Percentiles rank a stretch among this genome's conserved stretches.
These are phyloP conservation scores for Tenualosa ilisha DNA, from an alignment of 2,797 vertebrate species.

Conservation along the genomic window DNA sequence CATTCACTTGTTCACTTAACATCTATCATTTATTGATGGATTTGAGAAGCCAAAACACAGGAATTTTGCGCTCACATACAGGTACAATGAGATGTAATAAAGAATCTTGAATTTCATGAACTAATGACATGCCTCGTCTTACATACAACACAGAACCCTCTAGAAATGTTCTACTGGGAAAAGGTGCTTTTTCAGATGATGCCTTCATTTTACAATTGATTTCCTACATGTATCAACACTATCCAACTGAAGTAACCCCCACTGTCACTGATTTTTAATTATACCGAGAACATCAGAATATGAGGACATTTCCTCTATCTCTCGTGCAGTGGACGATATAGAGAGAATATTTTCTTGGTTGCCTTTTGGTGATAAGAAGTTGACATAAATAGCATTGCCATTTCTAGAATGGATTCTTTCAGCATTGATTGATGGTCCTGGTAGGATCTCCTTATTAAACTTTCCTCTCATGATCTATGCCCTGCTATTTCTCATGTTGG, in stretches of 20 bases:
- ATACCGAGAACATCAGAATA: not conserved
- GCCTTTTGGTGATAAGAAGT: slow-evolving; percentile 5
- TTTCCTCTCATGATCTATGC: slow-evolving; percentile 1
- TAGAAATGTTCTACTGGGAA: not conserved
- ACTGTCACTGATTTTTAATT: not conserved
- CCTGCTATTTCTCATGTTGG: slow-evolving; percentile 2
- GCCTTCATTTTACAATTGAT: not conserved
- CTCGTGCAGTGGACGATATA: not conserved
- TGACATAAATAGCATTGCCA: not conserved
- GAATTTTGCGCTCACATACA: no score
- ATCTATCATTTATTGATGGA: no score
- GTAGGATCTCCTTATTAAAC: not conserved
- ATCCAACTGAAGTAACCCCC: not conserved
- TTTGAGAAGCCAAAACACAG: no score
- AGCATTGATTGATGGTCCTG: not conserved
- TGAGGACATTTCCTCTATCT: not conserved
- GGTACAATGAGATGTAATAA: no score
- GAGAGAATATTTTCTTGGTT: not conserved
- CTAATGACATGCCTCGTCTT: not conserved
- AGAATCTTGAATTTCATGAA: not conserved
- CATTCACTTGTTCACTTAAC: no score
- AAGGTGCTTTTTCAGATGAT: not conserved
- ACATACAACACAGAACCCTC: not conserved
- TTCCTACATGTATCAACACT: not conserved
- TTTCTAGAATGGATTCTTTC: not conserved